Base-by-base conservation (phyloP, 1,140 invertebrate species). In the Drosophila chauvacae region DNA sequence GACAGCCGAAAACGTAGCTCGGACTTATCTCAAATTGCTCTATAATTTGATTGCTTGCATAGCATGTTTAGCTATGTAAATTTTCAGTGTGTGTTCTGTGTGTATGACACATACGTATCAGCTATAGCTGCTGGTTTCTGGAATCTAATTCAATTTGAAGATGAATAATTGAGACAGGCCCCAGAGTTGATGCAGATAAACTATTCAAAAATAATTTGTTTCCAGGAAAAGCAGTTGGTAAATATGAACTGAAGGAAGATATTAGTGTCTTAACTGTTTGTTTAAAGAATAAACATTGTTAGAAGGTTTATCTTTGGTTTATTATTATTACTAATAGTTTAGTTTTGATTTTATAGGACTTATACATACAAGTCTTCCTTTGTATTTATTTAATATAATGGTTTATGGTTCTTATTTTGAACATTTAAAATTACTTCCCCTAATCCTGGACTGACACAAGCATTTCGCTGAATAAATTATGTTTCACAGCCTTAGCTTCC, bases 1-100 rank as follows among this genome's bases (percentile, higher is more conserved):
- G 63, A 74, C 61, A 65, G 47, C 58, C 59, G 11, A 64, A 57
- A 70, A 56, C 37, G 39, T 59, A n/a, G 51, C 45, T 62, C 33
- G 35, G 35, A 61, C 35, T 71, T 63, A 39, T 58, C 44, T 41
- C 33, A 63, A 70, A 57, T 62, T 78, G 59, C 73, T 76, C 71
- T 58, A 58, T 75, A 59, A 75, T 75, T 77, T 75, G 71, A 75
- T 66, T 76, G 61, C 61, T 57, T 51, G 53, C 42, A 56, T 7
- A 77, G 39, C 26, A 65, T 74, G 57, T 23, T 48, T 71, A 20
- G 37, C 30, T 39, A 62, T 63, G 28, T 35, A 28, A 18, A 71
- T 48, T 58, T 71, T 72, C 18, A 30, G 35, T 51, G 50, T 51
- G 48, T 51, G 28, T 30, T 18, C 5, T 18, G 48, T 33, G 48